Evolutionary conservation across 37 sponge, comb jelly and placozoan genomes (phyloP).

Genomic region (Dysidea cf. avara): DNA sequence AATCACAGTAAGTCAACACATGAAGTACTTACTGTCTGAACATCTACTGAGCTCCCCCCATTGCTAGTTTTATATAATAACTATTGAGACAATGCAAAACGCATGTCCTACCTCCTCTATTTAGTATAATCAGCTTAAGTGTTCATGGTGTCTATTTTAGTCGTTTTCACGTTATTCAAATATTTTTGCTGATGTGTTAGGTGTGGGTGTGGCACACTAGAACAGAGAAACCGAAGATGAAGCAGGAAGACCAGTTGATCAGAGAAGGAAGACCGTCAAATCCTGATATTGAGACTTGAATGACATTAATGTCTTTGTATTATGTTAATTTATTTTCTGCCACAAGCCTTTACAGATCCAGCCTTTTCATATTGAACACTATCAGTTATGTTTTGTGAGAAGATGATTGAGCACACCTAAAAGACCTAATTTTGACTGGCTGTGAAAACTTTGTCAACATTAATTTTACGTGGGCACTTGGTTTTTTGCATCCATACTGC

Average conservation of each 20-base stretch:
- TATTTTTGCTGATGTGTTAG: constrained; percentile 22
- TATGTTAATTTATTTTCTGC: too few relatives aligned
- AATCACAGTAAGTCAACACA: not conserved
- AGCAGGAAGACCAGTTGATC: constrained; percentile 38
- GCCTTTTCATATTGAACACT: too few relatives aligned
- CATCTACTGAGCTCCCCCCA: not conserved
- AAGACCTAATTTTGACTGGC: too few relatives aligned
- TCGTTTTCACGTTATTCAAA: too few relatives aligned
- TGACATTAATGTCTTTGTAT: not conserved
- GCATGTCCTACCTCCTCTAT: not conserved
- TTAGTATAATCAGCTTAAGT: not conserved
- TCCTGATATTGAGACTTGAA: constrained; percentile 57
- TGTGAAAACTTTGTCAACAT: too few relatives aligned
- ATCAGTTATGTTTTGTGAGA: too few relatives aligned
- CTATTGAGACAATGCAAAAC: too few relatives aligned
- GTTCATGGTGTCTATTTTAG: too few relatives aligned
- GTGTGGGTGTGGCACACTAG: constrained; percentile 88
- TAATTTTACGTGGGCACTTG: too few relatives aligned
- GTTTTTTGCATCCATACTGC: too few relatives aligned
- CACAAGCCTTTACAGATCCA: too few relatives aligned
- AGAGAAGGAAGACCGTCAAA: constrained; percentile 52
- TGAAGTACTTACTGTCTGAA: not conserved
- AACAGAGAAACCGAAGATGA: constrained; percentile 72
- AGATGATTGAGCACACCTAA: too few relatives aligned
- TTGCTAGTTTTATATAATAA: not conserved